Base-by-base conservation (phyloP, 2,797 vertebrate species). In the Taeniopygia guttata region DNA sequence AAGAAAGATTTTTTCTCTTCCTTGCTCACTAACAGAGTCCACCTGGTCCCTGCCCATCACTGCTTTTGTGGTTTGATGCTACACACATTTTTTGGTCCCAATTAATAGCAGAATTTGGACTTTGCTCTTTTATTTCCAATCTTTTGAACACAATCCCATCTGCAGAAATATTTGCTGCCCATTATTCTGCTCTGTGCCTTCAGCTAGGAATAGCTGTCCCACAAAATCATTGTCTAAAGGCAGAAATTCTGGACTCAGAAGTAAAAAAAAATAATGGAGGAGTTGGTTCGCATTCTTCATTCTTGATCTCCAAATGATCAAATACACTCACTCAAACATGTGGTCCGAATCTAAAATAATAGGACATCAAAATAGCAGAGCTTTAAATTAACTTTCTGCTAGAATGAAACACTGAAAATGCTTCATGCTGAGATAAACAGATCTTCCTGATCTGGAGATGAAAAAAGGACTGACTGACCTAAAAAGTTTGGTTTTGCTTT, bases 11-110 rank as follows among this genome's bases (percentile, higher is more conserved):
- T 34, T 56, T 72, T 86, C 42, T 63, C 22, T 84, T 83, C 34
- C 40, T 75, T 6, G 0, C 58, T 87, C 77, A 73, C 49, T 95
- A 93, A 95, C 81, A 43, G 62, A 75, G 79, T 96, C 83, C 84
- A 96, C 86, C 89, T 90, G 64, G 73, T 81, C 73, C 49, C 62
- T 95, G n/a, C 72, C 25, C 51, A 69, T 84, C 68, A 40, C 29
- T 62, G 48, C 20, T 84, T 38, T 69, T 59, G 64, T 84, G 56
- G 76, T 94, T 94, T 94, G 59, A 59, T 70, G 29, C n/a, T 84
- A 27, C 13, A 36, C 14, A 55, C 2, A 38, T 66, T 79, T 88
- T 91, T 91, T 66, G 3, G 34, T 82, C 26, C 46, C 69, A 92
- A 52, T 56, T 76, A 90, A 81, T 63, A 84, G 48, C 40, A 32